Base-by-base conservation (phyloP, 1,140 invertebrate genomes). In the Nasonia vitripennis region DNA sequence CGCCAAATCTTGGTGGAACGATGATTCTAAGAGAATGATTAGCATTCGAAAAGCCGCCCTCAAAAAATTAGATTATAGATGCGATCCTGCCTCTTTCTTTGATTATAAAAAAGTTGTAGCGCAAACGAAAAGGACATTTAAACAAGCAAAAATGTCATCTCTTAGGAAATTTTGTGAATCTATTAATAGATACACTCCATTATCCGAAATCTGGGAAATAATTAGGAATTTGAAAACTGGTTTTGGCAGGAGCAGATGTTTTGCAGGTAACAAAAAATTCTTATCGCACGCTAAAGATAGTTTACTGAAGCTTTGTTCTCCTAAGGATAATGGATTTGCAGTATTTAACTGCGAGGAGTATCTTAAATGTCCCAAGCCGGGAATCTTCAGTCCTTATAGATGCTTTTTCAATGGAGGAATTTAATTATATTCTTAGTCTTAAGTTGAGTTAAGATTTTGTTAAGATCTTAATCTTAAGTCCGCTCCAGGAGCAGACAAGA, bases 401-500 rank as follows among this genome's bases (percentile, higher is more conserved):
- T 75, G 0, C 37, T 6, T 41, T 41, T 75, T 75, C 27, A 14
- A 84, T 78, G 55, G 71, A 84, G 62, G 85, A 86, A 79, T 62
- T 88, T 2, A 14, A 80, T 0, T 51, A 14, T 68, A 10, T 51
- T 14, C 11, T 88, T 14, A 20, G 62, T 7, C n/a, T n/a, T n/a
- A n/a, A n/a, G n/a, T n/a, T n/a, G n/a, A n/a, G n/a, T n/a, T n/a
- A n/a, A n/a, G n/a, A n/a, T n/a, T n/a, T n/a, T n/a, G n/a, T n/a
- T n/a, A n/a, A n/a, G 81, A 70, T 70, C 0, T 85, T 6, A 75
- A 75, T 75, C 11, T 75, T 2, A 87, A 86, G 6, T 86, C 86
- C 0, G 11, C 86, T 2, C 86, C 88, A 6, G 87, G 89, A 6
- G 2, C 84, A 5, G 89, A 88, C 75, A 87, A 88, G 31, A 78